Percentiles rank a stretch among this genome's conserved stretches.
Evolutionary conservation across 2,888 invertebrate species (phyloP).

Genomic region (Chloroclysta siterata): DNA sequence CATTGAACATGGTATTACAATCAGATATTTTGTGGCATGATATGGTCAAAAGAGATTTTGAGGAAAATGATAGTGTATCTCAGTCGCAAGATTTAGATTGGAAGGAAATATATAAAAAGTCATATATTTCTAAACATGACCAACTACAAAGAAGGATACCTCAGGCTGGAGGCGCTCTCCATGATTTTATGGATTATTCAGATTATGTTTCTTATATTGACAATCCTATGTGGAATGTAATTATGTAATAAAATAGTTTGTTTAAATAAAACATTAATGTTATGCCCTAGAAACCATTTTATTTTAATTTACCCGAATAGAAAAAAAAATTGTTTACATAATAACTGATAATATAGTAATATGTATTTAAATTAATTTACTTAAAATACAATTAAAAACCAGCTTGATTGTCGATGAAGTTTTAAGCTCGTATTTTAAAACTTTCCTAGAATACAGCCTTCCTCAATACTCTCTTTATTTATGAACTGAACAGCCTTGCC

Average conservation of each 20-base stretch:
- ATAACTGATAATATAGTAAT: no score
- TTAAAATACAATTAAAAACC: no score
- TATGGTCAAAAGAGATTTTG: conserved; percentile 67
- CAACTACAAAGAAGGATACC: conserved; percentile 38
- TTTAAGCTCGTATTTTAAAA: no score
- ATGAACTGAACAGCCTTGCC: no score
- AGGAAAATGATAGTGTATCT: conserved; percentile 29
- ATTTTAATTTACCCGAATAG: background rate
- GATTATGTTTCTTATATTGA: conserved; percentile 70
- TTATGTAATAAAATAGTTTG: conserved; percentile 37
- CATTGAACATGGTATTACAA: conserved; percentile 56
- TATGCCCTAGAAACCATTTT: background rate
- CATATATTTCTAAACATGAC: conserved; percentile 50
- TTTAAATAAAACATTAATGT: conserved; percentile 32
- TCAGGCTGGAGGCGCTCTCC: conserved; percentile 55
- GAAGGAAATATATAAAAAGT: conserved; percentile 61
- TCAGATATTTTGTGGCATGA: conserved; percentile 69
- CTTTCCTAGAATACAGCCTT: no score
- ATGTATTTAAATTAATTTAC: no score
- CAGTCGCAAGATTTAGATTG: conserved; percentile 52
- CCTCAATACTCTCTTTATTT: no score
- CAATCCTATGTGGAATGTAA: conserved; percentile 69
- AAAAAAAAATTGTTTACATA: no score
- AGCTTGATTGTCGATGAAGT: no score
- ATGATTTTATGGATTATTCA: conserved; percentile 69